Base-by-base conservation (phyloP, 2,888 invertebrate genomes). In the Falcaria lacertinaria region DNA sequence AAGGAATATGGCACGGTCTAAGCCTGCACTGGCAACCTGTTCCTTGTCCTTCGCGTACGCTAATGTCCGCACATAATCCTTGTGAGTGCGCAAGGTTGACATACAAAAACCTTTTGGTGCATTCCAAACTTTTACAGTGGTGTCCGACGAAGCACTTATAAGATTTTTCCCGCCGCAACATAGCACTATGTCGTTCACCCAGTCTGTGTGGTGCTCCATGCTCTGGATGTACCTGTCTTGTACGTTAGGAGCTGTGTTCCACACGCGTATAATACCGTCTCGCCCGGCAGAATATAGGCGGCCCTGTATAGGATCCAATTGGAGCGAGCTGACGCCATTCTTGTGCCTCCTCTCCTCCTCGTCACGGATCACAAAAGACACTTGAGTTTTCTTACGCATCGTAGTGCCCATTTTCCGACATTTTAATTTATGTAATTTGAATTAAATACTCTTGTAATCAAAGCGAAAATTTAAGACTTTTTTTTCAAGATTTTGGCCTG, bases 51-150 rank as follows among this genome's bases (percentile, higher is more conserved):
- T 96, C 14, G 99, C 99, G 82, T 99, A 99, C 0, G 99, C 99
- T 67, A 99, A 81, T 15, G 98, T 97, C 78, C 98, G 96, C 7
- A 99, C 99, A 85, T 99, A 99, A 78, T 99, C 99, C 81, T 98
- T 97, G 80, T 99, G 99, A 37, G 98, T 99, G 48, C 99, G 91
- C 55, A 99, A 89, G 1, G 99, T 99, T 0, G 98, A 99, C 98
- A 99, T 98, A 76, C 99, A 99, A 74, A 98, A 98, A 6, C 99
- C 98, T 90, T 98, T 99, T 58, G 98, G 97, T 13, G 99, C 98
- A 85, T 99, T 99, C 99, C 99, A 99, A 48, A 99, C 98, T 88
- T 99, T 99, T 0, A 99, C 98, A 34, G 99, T 99, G 15, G 99
- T 98, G 81, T 99, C 99, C 51, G 98, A 98, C 70, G 99, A 99